Base-by-base conservation (phyloP, 2,113 vertebrate species). In the Thermophis baileyi region DNA sequence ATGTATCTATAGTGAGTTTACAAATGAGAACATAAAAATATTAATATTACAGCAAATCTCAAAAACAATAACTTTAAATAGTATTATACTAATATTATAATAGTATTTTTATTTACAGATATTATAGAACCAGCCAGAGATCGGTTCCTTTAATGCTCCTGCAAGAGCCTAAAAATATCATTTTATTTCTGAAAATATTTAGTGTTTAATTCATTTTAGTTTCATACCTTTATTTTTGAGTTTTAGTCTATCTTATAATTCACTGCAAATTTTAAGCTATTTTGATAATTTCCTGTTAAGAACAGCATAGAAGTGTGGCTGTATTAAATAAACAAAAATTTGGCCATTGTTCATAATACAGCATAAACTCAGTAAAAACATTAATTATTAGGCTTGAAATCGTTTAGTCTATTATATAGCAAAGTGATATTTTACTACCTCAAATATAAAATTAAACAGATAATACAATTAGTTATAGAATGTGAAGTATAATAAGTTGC, bases 401-500 rank as follows among this genome's bases (percentile, higher is more conserved):
- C 9, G n/a, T 95, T 93, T 93, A 93, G 63, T 92, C 53, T 51
- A 5, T 6, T n/a, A 51, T 44, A 57, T 18, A 25, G 94, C 57
- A 94, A 85, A 57, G 44, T 92, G 89, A 91, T 93, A 94, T 88
- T 95, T 94, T 94, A 88, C 85, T 69, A 91, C 51, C 92, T 94
- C 91, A 95, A 95, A 93, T 57, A 94, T 55, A 95, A 95, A 93
- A 89, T 91, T 47, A 90, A 57, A 81, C 91, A 47, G 30, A 25
- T 57, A 40, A 90, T 90, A 92, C 53, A 54, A 93, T 47, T 6
- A 87, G 47, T 91, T 91, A 91, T 51, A 93, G 50, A 92, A 95
- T 51, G 93, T 40, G 94, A 96, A 96, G 93, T 89, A 94, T 95
- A 91, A 40, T 44, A 95, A 96, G 93, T 74, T 93, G 16, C 18